Evolutionary conservation across 1,140 invertebrate species (phyloP).

Genomic region (Drosophila persimilis): DNA sequence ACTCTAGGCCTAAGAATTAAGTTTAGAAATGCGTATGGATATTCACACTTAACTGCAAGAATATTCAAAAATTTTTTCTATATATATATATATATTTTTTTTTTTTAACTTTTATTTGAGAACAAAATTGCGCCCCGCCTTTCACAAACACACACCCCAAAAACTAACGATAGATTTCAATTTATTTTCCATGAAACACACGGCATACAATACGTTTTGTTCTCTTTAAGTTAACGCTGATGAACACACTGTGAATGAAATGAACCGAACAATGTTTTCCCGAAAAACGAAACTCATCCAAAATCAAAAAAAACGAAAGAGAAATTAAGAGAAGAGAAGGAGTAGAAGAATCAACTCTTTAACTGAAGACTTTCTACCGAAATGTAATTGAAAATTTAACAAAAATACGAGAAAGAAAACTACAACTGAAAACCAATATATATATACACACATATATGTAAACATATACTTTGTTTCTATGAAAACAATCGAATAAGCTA

Average conservation of each 20-base stretch:
- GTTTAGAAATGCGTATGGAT: constrained; percentile 44
- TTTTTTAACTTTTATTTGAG: constrained; percentile 18
- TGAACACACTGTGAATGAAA: constrained; percentile 42
- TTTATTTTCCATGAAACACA: constrained; percentile 11
- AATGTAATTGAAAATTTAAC: constrained; percentile 51
- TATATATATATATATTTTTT: constrained; percentile 2
- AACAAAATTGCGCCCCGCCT: constrained; percentile 40
- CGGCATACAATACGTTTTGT: constrained; percentile 18
- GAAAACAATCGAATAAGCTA: constrained; percentile 80
- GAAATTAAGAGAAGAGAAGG: constrained; percentile 18
- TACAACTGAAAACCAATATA: constrained; percentile 45
- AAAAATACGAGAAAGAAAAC: constrained; percentile 33
- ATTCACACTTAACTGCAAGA: constrained; percentile 31
- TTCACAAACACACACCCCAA: constrained; percentile 26
- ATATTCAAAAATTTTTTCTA: constrained; percentile 16
- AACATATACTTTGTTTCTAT: constrained; percentile 76
- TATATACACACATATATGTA: constrained; percentile 28
- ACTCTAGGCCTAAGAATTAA: constrained; percentile 47
- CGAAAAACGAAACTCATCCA: constrained; percentile 27
- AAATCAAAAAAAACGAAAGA: constrained; percentile 30
- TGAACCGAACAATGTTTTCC: constrained; percentile 26
- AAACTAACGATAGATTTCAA: constrained; percentile 8
- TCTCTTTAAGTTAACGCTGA: constrained; percentile 13
- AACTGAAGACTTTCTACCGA: constrained; percentile 65
- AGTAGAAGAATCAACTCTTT: constrained; percentile 44